Evolutionary conservation across 1,140 invertebrate genomes (phyloP), one percentile per base, ranked within the genome.

Genomic region (Pseudobourletiella spinata): DNA sequence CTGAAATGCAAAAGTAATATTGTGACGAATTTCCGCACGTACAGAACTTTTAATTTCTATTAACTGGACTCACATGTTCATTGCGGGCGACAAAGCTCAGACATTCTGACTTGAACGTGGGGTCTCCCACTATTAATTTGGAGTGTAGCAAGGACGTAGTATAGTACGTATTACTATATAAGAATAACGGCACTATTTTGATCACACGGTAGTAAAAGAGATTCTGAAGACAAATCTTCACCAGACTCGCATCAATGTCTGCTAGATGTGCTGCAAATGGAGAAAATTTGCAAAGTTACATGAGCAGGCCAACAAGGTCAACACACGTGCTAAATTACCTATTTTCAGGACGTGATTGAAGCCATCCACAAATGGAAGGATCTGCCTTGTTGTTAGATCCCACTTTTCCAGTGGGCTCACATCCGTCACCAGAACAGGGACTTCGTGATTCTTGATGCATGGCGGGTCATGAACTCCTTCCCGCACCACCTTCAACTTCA

Each of bases 151-250:
- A 84, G n/a, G 89, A 83, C 2, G 91, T 95, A 14, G 85, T 83
- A 51, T 88, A 84, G 75, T 96, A 97, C 64, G 94, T 86, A 76
- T 96, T 96, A 64, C 88, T 87, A 75, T 96, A 98, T 74, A 91
- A 91, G 69, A 97, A 87, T 68, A 97, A 85, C 8, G 92, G 90
- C 55, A 95, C 85, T 25, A 97, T 74, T 18, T 85, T 82, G 15
- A 87, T 85, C 2, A 91, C 84, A 70, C 85, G 81, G 69, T 86
- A 87, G 75, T 86, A 95, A 71, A 93, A 81, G 57, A 96, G 79
- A 79, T 97, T 97, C 74, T 95, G 91, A 43, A 96, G 84, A 74
- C 91, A 95, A 8, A 90, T 88, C 77, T 96, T 96, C 0, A 96
- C 93, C 35, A 97, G 76, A 76, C 89, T 91, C 60, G 87, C 90